Conservation (phyloP, 2,797 vertebrate genomes). For the Diglossa cyanea region DNA sequence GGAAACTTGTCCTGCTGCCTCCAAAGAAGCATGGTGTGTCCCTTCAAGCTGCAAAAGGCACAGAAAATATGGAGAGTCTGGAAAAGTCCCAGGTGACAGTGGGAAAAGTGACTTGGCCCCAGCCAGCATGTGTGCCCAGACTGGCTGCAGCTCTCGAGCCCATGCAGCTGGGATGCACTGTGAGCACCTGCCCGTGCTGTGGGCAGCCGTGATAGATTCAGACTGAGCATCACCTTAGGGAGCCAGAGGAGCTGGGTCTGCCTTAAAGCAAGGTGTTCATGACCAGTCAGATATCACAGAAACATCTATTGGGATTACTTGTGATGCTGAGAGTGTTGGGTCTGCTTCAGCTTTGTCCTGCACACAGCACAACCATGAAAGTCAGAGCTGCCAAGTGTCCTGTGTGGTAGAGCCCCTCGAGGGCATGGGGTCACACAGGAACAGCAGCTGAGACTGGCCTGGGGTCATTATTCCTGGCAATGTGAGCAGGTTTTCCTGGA, state of each 20-base stretch:
- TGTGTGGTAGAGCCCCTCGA: neutral
- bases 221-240: neutral
- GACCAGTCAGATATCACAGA: neutral
- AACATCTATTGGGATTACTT: neutral
- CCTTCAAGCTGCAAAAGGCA: neutral
- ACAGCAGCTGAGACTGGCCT: neutral
- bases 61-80: neutral
- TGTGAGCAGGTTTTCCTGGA: neutral
- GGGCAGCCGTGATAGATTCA: accelerated
- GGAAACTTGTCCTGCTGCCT: neutral
- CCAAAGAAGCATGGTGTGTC: neutral
- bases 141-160: accelerated
- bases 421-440: neutral
- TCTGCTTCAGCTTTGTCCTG: neutral
- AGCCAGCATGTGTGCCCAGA: neutral
- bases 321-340: neutral
- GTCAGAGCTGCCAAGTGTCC: neutral
- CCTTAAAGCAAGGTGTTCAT: neutral
- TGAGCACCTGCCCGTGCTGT: neutral
- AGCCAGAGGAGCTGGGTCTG: neutral
- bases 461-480: neutral
- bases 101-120: neutral
- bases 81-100: neutral
- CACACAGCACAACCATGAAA: neutral
- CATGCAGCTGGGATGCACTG: accelerated